A percentile compares a stretch with the other conserved stretches of the same genome.
Evolutionary conservation across 2,888 invertebrate genomes (phyloP).

Genomic region (Cheilosia vulpina): DNA sequence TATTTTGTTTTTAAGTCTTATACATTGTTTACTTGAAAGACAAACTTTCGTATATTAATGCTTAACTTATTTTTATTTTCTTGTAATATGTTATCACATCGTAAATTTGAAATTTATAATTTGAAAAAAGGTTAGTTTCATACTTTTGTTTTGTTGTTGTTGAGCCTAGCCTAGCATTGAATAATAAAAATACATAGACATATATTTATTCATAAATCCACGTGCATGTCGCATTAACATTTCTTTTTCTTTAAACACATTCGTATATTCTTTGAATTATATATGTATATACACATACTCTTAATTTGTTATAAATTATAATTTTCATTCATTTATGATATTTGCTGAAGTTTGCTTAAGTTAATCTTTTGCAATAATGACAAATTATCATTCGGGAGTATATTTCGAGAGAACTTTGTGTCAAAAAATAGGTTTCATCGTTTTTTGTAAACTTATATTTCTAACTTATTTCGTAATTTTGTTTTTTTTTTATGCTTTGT

Average conservation of each 20-base stretch:
- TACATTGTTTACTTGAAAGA: constrained; percentile 27
- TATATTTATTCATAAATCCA: constrained; percentile 2
- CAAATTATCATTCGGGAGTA: neutral
- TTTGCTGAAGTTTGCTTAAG: constrained; percentile 1
- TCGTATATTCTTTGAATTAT: neutral
- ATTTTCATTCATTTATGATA: too few species aligned
- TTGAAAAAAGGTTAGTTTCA: constrained; percentile 21
- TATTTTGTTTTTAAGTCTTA: constrained; percentile 42
- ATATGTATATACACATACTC: neutral
- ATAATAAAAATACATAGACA: constrained; percentile 20
- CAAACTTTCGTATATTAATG: constrained; percentile 9
- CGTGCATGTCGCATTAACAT: neutral
- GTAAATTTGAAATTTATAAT: constrained; percentile 42
- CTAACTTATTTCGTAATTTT: neutral
- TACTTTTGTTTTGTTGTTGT: constrained; percentile 4
- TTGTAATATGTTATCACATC: constrained; percentile 65
- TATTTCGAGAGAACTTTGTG: neutral
- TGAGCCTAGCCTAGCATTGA: constrained; percentile 5
- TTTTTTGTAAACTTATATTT: neutral
- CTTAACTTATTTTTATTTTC: constrained; percentile 22
- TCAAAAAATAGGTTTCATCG: constrained; percentile 8
- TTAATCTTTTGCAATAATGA: neutral
- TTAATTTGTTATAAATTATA: too few species aligned
- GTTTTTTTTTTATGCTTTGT: neutral
- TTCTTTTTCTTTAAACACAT: neutral